Conservation (phyloP, 1,140 invertebrate genomes). For the Euwallacea similis region DNA sequence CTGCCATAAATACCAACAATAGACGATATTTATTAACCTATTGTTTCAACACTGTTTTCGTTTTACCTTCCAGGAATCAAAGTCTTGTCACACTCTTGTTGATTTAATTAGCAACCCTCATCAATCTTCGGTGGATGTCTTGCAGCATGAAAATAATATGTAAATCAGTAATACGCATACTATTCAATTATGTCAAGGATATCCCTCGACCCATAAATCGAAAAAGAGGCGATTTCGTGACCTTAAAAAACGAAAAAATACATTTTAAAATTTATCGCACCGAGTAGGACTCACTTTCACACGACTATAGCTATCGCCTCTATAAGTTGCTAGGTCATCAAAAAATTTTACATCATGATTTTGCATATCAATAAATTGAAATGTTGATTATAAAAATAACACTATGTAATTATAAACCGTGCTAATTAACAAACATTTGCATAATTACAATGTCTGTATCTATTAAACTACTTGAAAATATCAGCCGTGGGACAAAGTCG, state of each 20-base stretch:
- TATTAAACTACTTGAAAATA: too few species aligned
- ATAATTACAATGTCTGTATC: not conserved
- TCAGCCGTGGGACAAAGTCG: too few species aligned
- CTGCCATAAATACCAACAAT: too few species aligned
- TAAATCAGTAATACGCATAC: not conserved
- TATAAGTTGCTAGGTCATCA: constrained; percentile 3
- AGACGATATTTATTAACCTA: too few species aligned
- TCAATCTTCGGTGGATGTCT: too few species aligned
- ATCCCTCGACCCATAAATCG: not conserved
- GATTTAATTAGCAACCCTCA: too few species aligned
- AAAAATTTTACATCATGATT: constrained; percentile 7
- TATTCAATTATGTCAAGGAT: not conserved
- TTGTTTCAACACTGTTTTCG: too few species aligned
- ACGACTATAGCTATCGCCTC: not conserved
- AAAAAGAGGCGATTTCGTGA: not conserved
- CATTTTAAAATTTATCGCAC: constrained; percentile 1
- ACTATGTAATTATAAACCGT: constrained; percentile 6
- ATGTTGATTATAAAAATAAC: not conserved
- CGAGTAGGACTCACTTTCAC: not conserved
- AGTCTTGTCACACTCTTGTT: too few species aligned
- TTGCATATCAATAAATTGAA: not conserved
- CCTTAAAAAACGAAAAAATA: not conserved
- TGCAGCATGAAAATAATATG: not conserved
- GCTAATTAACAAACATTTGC: constrained; percentile 1
- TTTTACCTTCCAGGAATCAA: too few species aligned